Conservation (phyloP, 2,888 invertebrate genomes). For the Athrips mouffetella region DNA sequence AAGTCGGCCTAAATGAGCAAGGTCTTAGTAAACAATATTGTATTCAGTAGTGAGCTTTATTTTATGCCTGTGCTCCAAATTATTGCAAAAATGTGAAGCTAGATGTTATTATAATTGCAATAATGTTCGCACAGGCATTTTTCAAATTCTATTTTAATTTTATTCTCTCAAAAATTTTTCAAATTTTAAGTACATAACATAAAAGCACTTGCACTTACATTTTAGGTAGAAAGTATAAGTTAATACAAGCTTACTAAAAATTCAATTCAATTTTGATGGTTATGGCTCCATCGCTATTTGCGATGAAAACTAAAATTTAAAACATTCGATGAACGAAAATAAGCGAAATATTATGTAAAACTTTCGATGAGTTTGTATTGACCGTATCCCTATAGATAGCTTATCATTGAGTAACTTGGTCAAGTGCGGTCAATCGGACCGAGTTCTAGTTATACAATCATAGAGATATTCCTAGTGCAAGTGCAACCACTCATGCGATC, state of each 20-base stretch:
- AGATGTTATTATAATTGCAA: background rate
- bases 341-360: too few species aligned
- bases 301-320: too few species aligned
- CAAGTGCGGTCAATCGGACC: background rate
- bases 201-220: background rate
- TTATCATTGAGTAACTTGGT: background rate
- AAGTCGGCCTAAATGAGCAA: conserved; percentile 2
- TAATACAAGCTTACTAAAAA: too few species aligned
- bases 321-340: too few species aligned
- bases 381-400: background rate
- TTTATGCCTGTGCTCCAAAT: background rate
- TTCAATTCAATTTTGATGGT: too few species aligned
- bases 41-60: conserved; percentile 3
- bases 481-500: conserved; percentile 8
- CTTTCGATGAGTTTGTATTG: too few species aligned
- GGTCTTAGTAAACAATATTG: background rate
- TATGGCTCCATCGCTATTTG: too few species aligned
- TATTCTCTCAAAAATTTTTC: background rate
- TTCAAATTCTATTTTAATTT: background rate
- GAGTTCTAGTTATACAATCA: conserved; percentile 7
- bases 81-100: background rate
- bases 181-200: background rate
- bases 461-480: conserved; percentile 11
- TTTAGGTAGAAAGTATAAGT: background rate
- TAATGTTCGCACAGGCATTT: background rate